Evolutionary conservation across 1,140 invertebrate species (phyloP), one percentile per base, ranked within the genome.

Genomic region (Mya arenaria): DNA sequence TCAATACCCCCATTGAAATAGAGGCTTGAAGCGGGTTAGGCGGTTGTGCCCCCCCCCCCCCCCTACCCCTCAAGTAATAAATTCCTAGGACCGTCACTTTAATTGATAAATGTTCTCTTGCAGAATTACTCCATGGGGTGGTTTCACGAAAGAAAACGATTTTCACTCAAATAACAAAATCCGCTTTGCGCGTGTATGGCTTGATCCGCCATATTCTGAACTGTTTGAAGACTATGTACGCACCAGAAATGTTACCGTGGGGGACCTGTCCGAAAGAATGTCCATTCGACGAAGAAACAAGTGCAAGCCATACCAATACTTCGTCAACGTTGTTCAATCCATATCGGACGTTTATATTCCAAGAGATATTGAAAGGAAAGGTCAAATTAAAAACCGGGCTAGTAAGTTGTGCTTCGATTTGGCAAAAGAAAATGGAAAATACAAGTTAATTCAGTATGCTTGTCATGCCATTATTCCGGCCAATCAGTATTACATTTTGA

Each of bases 251-350:
- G 69, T 55, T 52, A 44, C 62, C 5, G 13, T 41, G n/a, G 77
- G 66, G 0, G 30, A 71, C 17, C 23, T 80, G 0, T 25, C 55
- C 28, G 6, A 30, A 13, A 56, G 77, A 69, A 44, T 10, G 13
- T 34, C 30, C 28, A 71, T 80, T 25, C 48, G 77, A 0, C 39
- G 37, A 36, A 23, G 48, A 23, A 80, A 80, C 37, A 28, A 62
- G 23, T 80, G 77, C 63, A 69, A 71, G 36, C 66, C 77, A 25
- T 80, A 80, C 30, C 44, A 80, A 30, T 80, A 80, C 39, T 80
- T 68, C 28, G n/a, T 80, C 15, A 66, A 80, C 30, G 58, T 39
- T 23, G 52, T 80, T n/a, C 34, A 32, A 36, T 56, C 65, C 17
- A 39, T 80, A 19, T 80, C 77, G 0, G 34, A 69, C 23, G 66